Base-by-base conservation (phyloP, 2,797 vertebrate species). In the Karalla daura region DNA sequence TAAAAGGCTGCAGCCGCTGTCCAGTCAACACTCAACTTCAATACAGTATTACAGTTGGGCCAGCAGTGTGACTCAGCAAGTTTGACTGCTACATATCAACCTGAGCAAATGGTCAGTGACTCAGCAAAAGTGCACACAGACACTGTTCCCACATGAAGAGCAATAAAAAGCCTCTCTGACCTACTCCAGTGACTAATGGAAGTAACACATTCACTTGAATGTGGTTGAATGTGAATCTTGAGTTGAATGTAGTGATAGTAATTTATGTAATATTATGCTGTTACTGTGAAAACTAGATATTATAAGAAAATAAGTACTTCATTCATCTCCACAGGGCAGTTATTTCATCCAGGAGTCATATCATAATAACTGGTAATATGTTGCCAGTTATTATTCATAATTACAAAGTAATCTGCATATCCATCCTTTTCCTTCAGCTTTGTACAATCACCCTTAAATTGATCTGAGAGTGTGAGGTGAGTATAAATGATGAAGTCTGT, bases 31-130 rank as follows among this genome's bases (percentile, higher is more conserved):
- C 10, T 37, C n/a, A 39, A 17, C 24, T 28, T 4, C 8, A 28
- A 28, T 5, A 30, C 28, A 30, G n/a, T 1, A 20, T 35, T 0
- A 47, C 47, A 59, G 14, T 0, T 9, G 12, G 11, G 1, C 8
- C 9, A 10, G 18, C 20, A 41, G 32, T 32, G 51, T 81, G 78
- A 77, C 39, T 71, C 63, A 13, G 63, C 30, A 52, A 11, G 5
- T 63, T 9, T 35, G 10, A 44, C 13, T 2, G 7, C 3, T 1
- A 4, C 33, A 15, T 14, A 58, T 35, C 11, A 35, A 15, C 5
- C 24, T 3, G 1, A 3, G 12, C 4, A 3, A 17, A 3, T 10
- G 8, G 33, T 2, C 24, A 12, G 10, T 70, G 73, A 76, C 45
- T 79, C 73, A 45, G 44, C 69, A 49, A 9, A 7, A 52, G 2